A percentile compares a stretch with the other conserved stretches of the same genome.
phyloP scores from a whole-genome alignment of 2,888 invertebrate genomes.

The Pachydiplax longipennis region DNA sequence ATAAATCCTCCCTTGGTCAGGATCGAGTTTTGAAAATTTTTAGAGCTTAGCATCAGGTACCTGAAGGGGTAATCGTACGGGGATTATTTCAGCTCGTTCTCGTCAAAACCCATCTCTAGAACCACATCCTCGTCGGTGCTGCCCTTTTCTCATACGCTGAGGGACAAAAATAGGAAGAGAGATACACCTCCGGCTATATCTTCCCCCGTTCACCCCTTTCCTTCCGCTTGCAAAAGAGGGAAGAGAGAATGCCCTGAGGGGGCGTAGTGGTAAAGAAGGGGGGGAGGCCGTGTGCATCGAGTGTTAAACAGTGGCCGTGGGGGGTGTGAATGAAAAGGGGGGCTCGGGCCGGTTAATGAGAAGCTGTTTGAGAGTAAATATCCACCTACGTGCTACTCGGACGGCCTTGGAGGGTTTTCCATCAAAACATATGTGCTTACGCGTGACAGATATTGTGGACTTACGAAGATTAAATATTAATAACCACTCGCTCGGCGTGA shows the following conservation, averaged over 20 bases:
- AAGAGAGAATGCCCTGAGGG: background rate
- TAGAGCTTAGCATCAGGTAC: too few relatives aligned
- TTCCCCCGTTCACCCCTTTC: background rate
- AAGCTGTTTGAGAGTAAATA: background rate
- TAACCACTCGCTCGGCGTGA: too few relatives aligned
- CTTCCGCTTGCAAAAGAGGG: background rate
- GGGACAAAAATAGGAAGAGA: background rate
- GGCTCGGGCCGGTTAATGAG: background rate
- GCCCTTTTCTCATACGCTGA: background rate
- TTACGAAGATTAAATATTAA: too few relatives aligned
- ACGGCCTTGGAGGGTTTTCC: background rate
- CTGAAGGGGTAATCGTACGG: too few relatives aligned
- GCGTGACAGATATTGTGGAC: background rate
- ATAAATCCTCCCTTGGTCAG: too few relatives aligned
- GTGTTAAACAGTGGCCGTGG: constrained; percentile 41
- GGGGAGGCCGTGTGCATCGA: background rate
- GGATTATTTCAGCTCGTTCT: too few relatives aligned
- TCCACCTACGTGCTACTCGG: background rate
- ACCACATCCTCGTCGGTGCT: background rate
- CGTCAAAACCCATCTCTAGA: background rate
- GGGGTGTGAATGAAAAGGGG: constrained; percentile 1
- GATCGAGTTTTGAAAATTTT: too few relatives aligned
- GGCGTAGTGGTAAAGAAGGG: background rate
- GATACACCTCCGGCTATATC: background rate
- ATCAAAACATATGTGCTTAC: background rate